Evolutionary conservation across 1,140 invertebrate genomes (phyloP).

Genomic region (Brachionus rubens): DNA sequence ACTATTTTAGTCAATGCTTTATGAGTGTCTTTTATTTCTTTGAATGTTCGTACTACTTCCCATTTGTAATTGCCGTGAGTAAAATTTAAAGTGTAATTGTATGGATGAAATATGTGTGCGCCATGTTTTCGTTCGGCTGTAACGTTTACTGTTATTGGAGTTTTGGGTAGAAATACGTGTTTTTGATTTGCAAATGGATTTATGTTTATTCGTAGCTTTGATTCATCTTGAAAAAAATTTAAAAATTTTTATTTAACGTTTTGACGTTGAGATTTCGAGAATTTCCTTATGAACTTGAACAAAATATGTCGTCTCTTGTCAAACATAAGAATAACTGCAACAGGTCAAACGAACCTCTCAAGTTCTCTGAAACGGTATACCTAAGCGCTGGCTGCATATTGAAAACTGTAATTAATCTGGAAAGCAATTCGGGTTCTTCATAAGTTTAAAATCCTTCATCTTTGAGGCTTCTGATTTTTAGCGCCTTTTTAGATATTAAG

Average conservation of each 20-base stretch:
- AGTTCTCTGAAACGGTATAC: no score
- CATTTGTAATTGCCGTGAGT: conserved; percentile 14
- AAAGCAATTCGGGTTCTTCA: no score
- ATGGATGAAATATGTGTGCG: conserved; percentile 44
- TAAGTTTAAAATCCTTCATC: no score
- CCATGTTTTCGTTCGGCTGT: conserved; percentile 41
- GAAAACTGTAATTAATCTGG: no score
- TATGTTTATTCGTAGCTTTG: background rate
- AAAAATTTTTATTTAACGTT: background rate
- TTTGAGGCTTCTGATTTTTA: no score
- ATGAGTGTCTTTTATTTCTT: conserved; percentile 39
- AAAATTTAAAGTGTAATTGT: conserved; percentile 37
- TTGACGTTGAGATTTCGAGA: background rate
- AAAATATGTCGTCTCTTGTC: no score
- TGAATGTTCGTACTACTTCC: conserved; percentile 15
- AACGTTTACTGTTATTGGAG: background rate
- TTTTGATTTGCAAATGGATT: conserved; percentile 12
- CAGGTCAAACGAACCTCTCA: no score
- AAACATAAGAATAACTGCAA: no score
- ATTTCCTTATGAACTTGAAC: no score
- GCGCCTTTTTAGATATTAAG: no score
- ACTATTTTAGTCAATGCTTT: conserved; percentile 1
- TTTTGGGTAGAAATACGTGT: background rate
- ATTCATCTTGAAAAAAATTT: conserved; percentile 1
- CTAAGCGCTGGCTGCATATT: no score